phyloP scores from a whole-genome alignment of 2,113 vertebrate species.

The Cromileptes altivelis region DNA sequence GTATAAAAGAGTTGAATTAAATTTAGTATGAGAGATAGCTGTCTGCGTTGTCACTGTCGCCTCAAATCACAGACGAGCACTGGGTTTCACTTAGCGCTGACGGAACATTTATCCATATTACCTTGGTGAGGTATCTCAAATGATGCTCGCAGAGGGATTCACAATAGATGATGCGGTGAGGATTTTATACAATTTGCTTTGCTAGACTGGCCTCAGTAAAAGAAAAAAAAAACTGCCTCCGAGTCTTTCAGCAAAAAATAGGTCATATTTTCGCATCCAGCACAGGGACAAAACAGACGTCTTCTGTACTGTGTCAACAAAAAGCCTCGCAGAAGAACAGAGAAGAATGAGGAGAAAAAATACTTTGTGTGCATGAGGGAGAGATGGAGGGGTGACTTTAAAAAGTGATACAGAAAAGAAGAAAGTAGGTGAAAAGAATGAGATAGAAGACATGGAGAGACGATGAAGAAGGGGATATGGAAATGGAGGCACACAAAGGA shows the following conservation, averaged over 20 bases:
- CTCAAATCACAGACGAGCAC: conserved; percentile 23
- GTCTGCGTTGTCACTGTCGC: conserved; percentile 10
- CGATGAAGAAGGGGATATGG: conserved; percentile 41
- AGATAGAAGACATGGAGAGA: conserved; percentile 45
- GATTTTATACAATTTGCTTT: conserved; percentile 59
- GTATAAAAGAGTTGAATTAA: conserved; percentile 37
- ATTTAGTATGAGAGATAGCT: conserved; percentile 43
- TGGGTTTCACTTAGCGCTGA: conserved; percentile 45
- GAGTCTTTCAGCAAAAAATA: conserved; percentile 53
- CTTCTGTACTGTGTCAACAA: conserved; percentile 57
- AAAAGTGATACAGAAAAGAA: conserved; percentile 32
- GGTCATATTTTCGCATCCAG: conserved; percentile 68
- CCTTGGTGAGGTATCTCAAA: conserved; percentile 55
- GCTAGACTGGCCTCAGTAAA: conserved; percentile 35
- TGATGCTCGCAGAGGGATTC: conserved; percentile 51
- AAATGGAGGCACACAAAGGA: conserved; percentile 46
- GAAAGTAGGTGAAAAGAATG: conserved; percentile 52
- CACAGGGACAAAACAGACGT: conserved; percentile 64
- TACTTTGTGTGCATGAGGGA: background rate
- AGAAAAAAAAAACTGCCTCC: conserved; percentile 26
- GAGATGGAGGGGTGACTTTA: background rate
- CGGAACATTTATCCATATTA: conserved; percentile 63
- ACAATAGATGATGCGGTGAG: conserved; percentile 49
- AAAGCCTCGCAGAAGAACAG: conserved; percentile 36
- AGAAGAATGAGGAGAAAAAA: conserved; percentile 25